These are phyloP conservation scores for Macquaria australasica DNA, from an alignment of 2,113 vertebrate species.

Conservation along the genomic window DNA sequence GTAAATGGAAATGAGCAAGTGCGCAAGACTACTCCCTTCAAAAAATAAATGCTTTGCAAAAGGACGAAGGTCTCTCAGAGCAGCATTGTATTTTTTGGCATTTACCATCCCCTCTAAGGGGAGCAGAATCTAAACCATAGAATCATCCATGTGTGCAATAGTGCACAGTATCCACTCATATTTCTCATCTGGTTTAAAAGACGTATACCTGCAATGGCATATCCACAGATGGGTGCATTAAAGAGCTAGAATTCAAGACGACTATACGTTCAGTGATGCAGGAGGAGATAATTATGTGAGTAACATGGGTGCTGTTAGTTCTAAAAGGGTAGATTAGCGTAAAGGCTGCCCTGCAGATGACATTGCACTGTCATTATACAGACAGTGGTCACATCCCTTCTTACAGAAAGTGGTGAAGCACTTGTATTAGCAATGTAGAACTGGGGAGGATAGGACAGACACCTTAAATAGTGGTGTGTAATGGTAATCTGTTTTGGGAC, in stretches of 20 bases:
- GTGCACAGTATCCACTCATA: not conserved
- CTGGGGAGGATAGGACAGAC: not conserved
- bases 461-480: not conserved
- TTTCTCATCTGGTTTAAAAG: constrained; percentile 9
- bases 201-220: not conserved
- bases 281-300: constrained; percentile 19
- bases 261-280: constrained; percentile 17
- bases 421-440: not conserved
- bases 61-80: not conserved
- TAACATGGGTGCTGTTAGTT: constrained; percentile 26
- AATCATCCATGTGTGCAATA: not conserved
- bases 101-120: not conserved
- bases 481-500: not conserved
- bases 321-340: constrained; percentile 2
- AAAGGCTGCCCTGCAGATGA: not conserved
- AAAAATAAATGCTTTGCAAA: constrained; percentile 1
- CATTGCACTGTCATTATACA: constrained; percentile 12
- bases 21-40: constrained; percentile 21
- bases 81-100: not conserved
- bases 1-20: constrained; percentile 31
- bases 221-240: not conserved
- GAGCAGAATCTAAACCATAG: not conserved
- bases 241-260: constrained; percentile 12
- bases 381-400: not conserved
- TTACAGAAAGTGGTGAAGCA: not conserved